Evolutionary conservation across 2,888 invertebrate genomes (phyloP).

Genomic region (Cabera pusaria): DNA sequence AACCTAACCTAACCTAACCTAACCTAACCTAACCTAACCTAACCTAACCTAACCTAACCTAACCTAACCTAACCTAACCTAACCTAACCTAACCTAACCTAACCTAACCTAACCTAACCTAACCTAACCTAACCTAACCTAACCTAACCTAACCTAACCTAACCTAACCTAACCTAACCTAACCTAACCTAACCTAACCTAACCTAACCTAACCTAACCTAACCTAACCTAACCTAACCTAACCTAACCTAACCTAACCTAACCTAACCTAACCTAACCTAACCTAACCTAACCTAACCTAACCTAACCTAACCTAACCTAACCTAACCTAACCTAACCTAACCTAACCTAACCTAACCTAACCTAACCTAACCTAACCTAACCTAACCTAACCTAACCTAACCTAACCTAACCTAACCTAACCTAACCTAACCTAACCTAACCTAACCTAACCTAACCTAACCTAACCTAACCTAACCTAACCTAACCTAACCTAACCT

Average conservation of each 20-base stretch:
- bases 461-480: slow-evolving; percentile 25
- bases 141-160: slow-evolving; percentile 28
- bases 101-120: slow-evolving; percentile 30
- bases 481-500: slow-evolving; percentile 31
- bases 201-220: no score
- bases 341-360: no score
- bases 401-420: no score
- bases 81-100: slow-evolving; percentile 32
- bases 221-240: no score
- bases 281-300: no score
- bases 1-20: slow-evolving; percentile 27
- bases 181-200: no score
- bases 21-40: slow-evolving; percentile 31
- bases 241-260: no score
- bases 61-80: slow-evolving; percentile 29
- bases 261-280: no score
- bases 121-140: slow-evolving; percentile 23
- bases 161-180: slow-evolving; percentile 18
- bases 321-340: no score
- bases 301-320: no score
- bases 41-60: slow-evolving; percentile 28
- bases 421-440: slow-evolving; percentile 28
- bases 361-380: no score
- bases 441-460: slow-evolving; percentile 28
- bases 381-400: no score